A percentile compares a stretch with the other conserved stretches of the same genome.
These are phyloP conservation scores for Enhydra lutris DNA, from an alignment of 2,113 vertebrate species.

Conservation along the genomic window DNA sequence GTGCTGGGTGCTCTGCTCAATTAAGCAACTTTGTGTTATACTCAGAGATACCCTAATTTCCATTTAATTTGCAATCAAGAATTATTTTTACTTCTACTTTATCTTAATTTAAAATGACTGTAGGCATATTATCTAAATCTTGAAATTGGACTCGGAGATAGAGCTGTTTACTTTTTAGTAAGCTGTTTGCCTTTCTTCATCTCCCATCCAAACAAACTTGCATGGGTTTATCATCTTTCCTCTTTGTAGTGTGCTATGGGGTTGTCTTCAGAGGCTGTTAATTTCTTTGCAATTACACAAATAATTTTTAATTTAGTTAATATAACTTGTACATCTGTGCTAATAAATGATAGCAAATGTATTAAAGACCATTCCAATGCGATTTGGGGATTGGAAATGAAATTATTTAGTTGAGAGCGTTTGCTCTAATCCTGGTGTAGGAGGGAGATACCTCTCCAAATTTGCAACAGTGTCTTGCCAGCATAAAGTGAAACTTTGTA, in stretches of 20 bases:
- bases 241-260: not conserved
- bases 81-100: constrained; percentile 6
- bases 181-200: not conserved
- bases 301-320: not conserved
- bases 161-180: not conserved
- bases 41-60: not conserved
- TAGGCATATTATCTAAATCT: not conserved
- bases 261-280: not conserved
- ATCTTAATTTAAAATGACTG: not conserved
- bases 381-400: not conserved
- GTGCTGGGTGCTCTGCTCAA: not conserved
- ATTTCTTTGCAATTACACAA: not conserved
- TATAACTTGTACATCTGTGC: not conserved
- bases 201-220: not conserved
- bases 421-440: not conserved
- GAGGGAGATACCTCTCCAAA: not conserved
- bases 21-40: not conserved
- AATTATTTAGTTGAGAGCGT: not conserved
- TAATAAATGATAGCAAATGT: not conserved
- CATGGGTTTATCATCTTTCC: not conserved
- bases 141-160: constrained; percentile 30
- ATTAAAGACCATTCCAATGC: not conserved
- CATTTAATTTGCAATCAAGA: not conserved
- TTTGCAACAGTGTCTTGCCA: not conserved
- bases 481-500: not conserved